Evolutionary conservation across 2,797 vertebrate species (phyloP), one percentile per base, ranked within the genome.

Genomic region (Pantherophis alleghaniensis): DNA sequence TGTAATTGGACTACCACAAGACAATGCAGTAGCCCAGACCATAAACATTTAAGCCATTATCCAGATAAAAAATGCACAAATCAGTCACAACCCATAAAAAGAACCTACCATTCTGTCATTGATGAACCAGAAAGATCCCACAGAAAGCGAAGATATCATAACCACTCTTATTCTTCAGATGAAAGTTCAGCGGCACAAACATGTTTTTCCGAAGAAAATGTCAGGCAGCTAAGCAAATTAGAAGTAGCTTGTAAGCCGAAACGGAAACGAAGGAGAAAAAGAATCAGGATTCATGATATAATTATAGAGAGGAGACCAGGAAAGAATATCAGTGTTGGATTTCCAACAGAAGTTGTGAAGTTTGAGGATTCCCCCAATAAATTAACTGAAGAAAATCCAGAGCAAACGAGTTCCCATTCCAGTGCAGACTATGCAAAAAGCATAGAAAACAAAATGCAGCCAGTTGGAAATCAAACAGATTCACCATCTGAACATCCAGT

Each of bases 61-160:
- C 95, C 93, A 3, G 94, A 96, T 59, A 88, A 94, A 86, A 97
- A 96, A 93, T 94, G 55, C 57, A 22, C 0, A 0, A 95, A 91
- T 91, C 97, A 96, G 79, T 97, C 93, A 79, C 97, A 95, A 63
- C 95, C 97, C 26, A 5, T 96, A 26, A 98, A 98, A 95, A 98
- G 98, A 96, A 96, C 96, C 61, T 97, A 94, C 90, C 96, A 69
- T 0, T 93, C 97, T 93, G 87, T 97, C 90, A 95, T 86, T 12
- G 96, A 95, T 18, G 97, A 98, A 28, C 88, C 96, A 0, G 97
- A 97, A 89, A 96, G 95, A 87, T 94, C 88, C 0, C 94, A 95
- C 91, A 92, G 47, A 93, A 98, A 98, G 93, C 96, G 95, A 13
- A 96, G 95, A 47, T 96, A 97, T n/a, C 96, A 97, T 90, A 93